phyloP scores from a whole-genome alignment of 2,113 vertebrate species.

The Aegithalos caudatus region DNA sequence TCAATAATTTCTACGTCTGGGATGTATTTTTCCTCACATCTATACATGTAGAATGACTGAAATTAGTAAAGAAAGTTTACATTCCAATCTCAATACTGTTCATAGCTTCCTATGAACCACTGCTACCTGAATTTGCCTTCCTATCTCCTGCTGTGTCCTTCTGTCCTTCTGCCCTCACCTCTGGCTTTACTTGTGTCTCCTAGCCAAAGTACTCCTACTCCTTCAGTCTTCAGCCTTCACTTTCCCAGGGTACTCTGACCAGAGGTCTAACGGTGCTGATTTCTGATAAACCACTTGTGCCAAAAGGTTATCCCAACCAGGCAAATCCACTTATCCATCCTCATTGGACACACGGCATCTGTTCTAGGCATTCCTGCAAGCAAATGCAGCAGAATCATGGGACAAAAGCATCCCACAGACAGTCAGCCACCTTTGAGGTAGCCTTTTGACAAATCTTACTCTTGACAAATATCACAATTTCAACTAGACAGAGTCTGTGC shows the following conservation, averaged over 20 bases:
- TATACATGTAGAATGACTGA: not conserved
- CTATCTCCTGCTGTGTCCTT: not conserved
- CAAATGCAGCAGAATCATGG: not conserved
- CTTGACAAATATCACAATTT: not conserved
- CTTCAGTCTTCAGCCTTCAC: not conserved
- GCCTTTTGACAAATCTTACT: not conserved
- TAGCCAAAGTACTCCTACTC: not conserved
- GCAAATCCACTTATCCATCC: not conserved
- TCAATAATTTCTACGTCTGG: not conserved
- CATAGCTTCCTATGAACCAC: not conserved
- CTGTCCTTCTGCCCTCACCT: not conserved
- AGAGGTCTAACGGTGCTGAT: too few species aligned
- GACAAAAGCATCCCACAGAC: not conserved
- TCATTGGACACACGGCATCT: accelerated
- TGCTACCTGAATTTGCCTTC: not conserved
- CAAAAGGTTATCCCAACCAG: not conserved
- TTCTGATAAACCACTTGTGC: not conserved
- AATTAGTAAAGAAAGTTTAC: not conserved
- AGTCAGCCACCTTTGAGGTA: not conserved
- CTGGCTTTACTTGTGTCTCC: not conserved
- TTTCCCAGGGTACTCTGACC: not conserved
- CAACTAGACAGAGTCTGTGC: not conserved
- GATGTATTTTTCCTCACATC: not conserved
- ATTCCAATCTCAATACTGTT: not conserved
- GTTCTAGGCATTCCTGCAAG: not conserved